Conservation (phyloP, 1,140 invertebrate species). For the Cecropterus lyciades region DNA sequence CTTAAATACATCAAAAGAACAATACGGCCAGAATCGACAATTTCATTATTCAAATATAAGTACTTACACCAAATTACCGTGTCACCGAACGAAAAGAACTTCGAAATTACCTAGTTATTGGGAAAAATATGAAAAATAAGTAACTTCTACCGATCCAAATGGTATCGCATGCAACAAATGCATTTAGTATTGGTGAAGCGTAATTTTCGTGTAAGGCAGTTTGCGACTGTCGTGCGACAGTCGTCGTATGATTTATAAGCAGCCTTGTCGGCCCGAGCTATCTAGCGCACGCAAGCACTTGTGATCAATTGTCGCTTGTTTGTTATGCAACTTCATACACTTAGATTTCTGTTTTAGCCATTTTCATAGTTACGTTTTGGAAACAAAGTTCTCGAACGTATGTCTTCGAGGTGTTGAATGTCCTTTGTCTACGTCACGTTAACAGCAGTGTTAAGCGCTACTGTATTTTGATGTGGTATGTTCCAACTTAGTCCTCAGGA, state of each 20-base stretch:
- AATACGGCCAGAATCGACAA: too few species aligned
- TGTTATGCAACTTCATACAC: constrained; percentile 22
- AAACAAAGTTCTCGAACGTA: too few species aligned
- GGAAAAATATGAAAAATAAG: constrained; percentile 23
- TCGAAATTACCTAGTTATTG: constrained; percentile 18
- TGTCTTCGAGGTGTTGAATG: too few species aligned
- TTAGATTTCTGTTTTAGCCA: constrained; percentile 11
- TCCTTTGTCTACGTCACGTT: too few species aligned
- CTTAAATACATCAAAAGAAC: too few species aligned
- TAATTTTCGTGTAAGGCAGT: constrained; percentile 77
- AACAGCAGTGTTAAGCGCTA: too few species aligned
- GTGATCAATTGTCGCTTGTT: constrained; percentile 61
- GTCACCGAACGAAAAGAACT: constrained; percentile 23
- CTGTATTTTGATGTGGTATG: too few species aligned
- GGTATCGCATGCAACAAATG: constrained; percentile 69
- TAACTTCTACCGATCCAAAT: constrained; percentile 33
- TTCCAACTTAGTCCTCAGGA: too few species aligned
- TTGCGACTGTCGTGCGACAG: constrained; percentile 67
- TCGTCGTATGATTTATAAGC: constrained; percentile 64
- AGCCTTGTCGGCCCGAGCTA: constrained; percentile 46
- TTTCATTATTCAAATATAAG: not conserved
- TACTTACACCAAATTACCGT: constrained; percentile 7
- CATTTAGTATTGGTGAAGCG: constrained; percentile 64
- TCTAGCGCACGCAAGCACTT: constrained; percentile 67
- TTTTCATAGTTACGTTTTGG: too few species aligned